Percentiles rank a stretch among this genome's conserved stretches.
phyloP scores from a whole-genome alignment of 2,113 vertebrate species.

The Carassius carassius region DNA sequence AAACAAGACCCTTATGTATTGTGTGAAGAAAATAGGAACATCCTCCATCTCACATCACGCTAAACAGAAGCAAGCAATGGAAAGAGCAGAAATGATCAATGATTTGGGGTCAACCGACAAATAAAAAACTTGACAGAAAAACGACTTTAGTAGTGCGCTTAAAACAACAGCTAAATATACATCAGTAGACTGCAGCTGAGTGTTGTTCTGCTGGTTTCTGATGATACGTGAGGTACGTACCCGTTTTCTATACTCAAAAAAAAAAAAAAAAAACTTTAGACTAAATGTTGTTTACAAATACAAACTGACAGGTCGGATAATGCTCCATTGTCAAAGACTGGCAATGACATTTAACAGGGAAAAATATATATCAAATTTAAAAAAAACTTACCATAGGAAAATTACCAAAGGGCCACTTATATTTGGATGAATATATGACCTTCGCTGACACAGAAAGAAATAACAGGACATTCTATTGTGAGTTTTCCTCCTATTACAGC shows the following conservation, averaged over 20 bases:
- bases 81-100: neutral
- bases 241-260: conserved; percentile 34
- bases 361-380: conserved; percentile 23
- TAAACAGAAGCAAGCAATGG: neutral
- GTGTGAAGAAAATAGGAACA: neutral
- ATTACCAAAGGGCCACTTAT: no score
- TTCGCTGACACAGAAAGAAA: conserved; percentile 36
- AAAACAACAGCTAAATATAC: conserved; percentile 27
- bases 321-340: conserved; percentile 80
- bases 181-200: conserved; percentile 9
- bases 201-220: neutral
- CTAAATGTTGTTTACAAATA: conserved; percentile 78
- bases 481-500: conserved; percentile 16
- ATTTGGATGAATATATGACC: conserved; percentile 60
- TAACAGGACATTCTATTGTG: conserved; percentile 37
- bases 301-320: conserved; percentile 78
- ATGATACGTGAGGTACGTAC: conserved; percentile 5
- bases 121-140: neutral
- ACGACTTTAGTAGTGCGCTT: neutral
- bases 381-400: neutral
- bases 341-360: conserved; percentile 81
- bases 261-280: conserved; percentile 61
- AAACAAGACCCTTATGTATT: neutral
- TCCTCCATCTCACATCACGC: neutral
- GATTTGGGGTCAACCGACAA: neutral